Evolutionary conservation across 2,113 vertebrate species (phyloP), one percentile per base, ranked within the genome.

Genomic region (Hiodon alosoides): DNA sequence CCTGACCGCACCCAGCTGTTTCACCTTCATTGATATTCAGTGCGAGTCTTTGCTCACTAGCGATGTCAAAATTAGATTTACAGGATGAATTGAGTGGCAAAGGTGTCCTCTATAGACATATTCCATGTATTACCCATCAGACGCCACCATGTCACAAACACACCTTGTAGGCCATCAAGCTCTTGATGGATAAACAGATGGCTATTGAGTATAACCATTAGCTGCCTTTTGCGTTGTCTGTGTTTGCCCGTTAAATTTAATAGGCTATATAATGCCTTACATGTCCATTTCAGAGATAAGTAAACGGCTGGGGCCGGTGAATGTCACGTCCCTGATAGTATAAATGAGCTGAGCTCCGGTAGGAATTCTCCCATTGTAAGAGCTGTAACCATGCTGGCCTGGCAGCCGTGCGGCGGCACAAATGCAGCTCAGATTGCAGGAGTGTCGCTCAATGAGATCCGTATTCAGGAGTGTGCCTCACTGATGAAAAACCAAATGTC

Each of bases 221-320:
- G 61, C 64, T 17, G 64, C 64, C 64, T 66, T 66, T 10, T 11
- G 31, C 13, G 64, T 10, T 46, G 46, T 7, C 31, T 17, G 64
- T 48, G 64, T 66, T 48, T 66, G 64, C 8, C 64, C 64, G 48
- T 66, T 66, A 66, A 66, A 66, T 17, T 66, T 66, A 66, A 66
- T 66, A 66, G 64, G 64, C 64, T 66, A 47, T 66, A 47, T 66
- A 66, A 66, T 66, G 64, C 13, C 48, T 17, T 66, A 3, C 64
- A 13, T 66, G 64, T 66, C 64, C 5, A 7, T 11, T 9, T 17
- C 31, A 48, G 64, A 66, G 64, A 66, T 66, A 66, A 11, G 48
- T 66, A 66, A 66, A 66, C 64, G 9, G 4, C 5, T 2, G 62
- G 62, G 16, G 64, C 64, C 46, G 5, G 10, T 46, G 46, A 47